Base-by-base conservation (phyloP, 2,797 vertebrate genomes). In the Coranthus polyacanthus region DNA sequence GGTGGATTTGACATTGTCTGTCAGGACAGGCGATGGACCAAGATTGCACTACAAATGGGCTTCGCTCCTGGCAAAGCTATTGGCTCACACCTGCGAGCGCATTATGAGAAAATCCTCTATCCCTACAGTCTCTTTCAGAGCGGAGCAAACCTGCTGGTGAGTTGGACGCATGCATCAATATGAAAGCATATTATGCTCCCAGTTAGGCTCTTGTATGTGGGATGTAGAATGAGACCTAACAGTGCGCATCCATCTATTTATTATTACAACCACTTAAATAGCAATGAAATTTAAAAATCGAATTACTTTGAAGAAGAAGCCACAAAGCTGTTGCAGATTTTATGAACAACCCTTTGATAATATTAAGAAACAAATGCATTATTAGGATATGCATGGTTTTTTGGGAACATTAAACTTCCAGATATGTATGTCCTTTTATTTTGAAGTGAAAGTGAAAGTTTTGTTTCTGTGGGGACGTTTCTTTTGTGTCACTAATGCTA, bases 41-140 rank as follows among this genome's bases (percentile, higher is more conserved):
- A 95, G 91, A 98, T 99, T 73, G 97, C 97, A 32, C 93, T 95
- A 6, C 94, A 92, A 64, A 98, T 99, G 98, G 97, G 97, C 24
- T 99, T 98, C 73, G 93, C 96, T 65, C 96, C 96, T 10, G 98
- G 98, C 79, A 99, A 98, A 82, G 98, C 98, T 0, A 93, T 99
- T n/a, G 98, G 98, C 36, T 99, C 97, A 0, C 98, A 99, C 89
- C 95, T 99, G 72, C 93, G 98, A 20, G 94, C 95, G 0, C 98
- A 99, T 78, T 99, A 98, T 2, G 97, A 99, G 71, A 92, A 96
- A 38, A 93, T 97, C 54, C 96, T 99, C 58, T 97, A 99, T 68
- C 98, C 98, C 6, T 99, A 97, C 95, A 97, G 96, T 73, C 89
- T 99, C 51, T 99, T 99, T 89, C 95, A 97, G 85, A 94, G 90